Base-by-base conservation (phyloP, 2,113 vertebrate genomes). In the Amphilophus citrinellus region DNA sequence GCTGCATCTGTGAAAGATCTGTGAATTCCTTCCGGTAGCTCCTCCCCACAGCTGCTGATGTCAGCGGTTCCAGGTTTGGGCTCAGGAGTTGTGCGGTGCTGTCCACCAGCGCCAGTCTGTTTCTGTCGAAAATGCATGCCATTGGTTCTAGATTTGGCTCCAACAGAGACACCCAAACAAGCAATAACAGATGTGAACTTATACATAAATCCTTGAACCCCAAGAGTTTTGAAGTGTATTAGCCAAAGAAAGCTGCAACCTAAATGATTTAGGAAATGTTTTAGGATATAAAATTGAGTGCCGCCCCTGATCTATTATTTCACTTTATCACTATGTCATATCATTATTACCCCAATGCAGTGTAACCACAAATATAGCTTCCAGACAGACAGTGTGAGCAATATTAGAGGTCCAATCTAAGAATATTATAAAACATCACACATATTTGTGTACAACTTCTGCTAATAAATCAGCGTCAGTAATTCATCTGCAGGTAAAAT, bases 351-450 rank as follows among this genome's bases (percentile, higher is more conserved):
- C 44, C 9, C 42, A 50, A 27, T 73, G 44, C 24, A 73, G 32
- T 73, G 44, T 32, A 73, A 73, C 42, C 44, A 53, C 66, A 71
- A 71, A 47, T 50, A 73, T 73, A 73, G 47, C 47, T 32, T 73
- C 6, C 47, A 47, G 53, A 71, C 17, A 32, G 62, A 80, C 37
- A 80, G 5, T n/a, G 15, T n/a, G 42, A 42, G 17, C 15, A 57
- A 18, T 18, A 17, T 10, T 47, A 20, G 8, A 42, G 22, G 3
- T 57, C 61, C 22, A 53, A 68, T 60, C 22, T 27, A 77, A 11
- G 9, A 18, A 50, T 53, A 15, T 13, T n/a, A 62, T 44, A 27
- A 14, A 58, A 35, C 59, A 60, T 59, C 15, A 27, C 2, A 17
- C 7, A 3, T 47, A 27, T 68, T 27, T 68, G 56, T 58, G 17